Evolutionary conservation across 2,888 invertebrate species (phyloP).

Genomic region (Sycophila texana): DNA sequence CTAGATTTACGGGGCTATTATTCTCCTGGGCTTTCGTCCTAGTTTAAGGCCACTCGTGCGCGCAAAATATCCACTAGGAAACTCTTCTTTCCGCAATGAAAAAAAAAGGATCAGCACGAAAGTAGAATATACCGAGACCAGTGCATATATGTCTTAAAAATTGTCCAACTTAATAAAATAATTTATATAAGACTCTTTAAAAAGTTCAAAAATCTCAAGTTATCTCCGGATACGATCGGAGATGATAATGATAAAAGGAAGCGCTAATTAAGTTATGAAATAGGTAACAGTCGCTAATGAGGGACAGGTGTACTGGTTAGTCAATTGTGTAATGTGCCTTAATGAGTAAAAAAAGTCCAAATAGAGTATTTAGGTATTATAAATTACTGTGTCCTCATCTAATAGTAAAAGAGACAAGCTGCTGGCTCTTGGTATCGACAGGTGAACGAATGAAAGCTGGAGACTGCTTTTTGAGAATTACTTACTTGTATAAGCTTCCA

Average conservation of each 20-base stretch:
- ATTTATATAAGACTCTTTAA: too few relatives aligned
- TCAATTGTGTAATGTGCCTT: too few relatives aligned
- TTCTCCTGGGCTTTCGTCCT: constrained; percentile 32
- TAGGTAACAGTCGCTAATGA: too few relatives aligned
- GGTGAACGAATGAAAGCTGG: not conserved
- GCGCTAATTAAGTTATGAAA: too few relatives aligned
- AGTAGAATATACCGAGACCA: constrained; percentile 26
- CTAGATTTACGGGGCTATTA: constrained; percentile 51
- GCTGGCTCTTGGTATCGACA: constrained; percentile 30
- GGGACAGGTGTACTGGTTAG: too few relatives aligned
- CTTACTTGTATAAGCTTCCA: constrained; percentile 8
- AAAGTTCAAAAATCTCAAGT: too few relatives aligned
- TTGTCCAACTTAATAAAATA: too few relatives aligned
- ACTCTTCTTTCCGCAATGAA: constrained; percentile 5
- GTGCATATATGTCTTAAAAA: constrained; percentile 19
- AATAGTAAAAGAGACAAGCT: constrained; percentile 4
- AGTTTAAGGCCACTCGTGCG: constrained; percentile 46
- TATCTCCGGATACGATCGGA: too few relatives aligned
- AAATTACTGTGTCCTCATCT: too few relatives aligned
- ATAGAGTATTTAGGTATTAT: too few relatives aligned
- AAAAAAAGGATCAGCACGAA: constrained; percentile 11
- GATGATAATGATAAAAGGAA: too few relatives aligned
- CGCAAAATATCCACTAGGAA: constrained; percentile 34
- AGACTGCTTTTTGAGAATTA: not conserved
- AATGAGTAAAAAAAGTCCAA: too few relatives aligned